Evolutionary conservation across 1,140 invertebrate genomes (phyloP), one percentile per base, ranked within the genome.

Genomic region (Caenorhabditis tropicalis): DNA sequence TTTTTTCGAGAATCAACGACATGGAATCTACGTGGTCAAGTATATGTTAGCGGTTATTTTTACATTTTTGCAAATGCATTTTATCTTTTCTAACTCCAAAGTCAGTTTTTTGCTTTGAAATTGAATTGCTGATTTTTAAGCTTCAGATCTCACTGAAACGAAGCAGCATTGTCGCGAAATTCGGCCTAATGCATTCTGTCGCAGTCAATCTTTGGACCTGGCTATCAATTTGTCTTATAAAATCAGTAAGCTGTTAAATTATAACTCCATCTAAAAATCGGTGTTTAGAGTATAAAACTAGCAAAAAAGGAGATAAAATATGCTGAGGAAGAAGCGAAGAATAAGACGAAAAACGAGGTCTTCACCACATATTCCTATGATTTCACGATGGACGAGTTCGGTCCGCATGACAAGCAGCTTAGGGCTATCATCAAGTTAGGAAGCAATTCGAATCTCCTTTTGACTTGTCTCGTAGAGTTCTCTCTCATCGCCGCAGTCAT

Each of bases 11-110:
- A 31, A 27, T 49, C 79, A 43, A 21, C 24, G 43, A 21, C 65
- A 74, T 43, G 65, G 65, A 74, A 74, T 74, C 31, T 74, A 74
- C 43, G 43, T 74, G 19, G 65, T 74, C 29, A 46, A 74, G 24
- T 74, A 74, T 39, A 10, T 24, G 19, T n/a, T 74, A 4, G 65
- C 53, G 29, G 53, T 56, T 7, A 15, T 56, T 0, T 56, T 56
- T 15, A 56, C 53, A 5, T 56, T 27, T 27, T 27, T 56, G 53
- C 53, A 56, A 56, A 56, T 56, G 53, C 53, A 56, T 56, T 56
- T 56, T 12, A 56, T 56, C 29, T 56, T 56, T 56, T 56, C 24
- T 24, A 56, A 56, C 15, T 56, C 53, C 1, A 56, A 56, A 56
- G 53, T 56, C 12, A 27, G 53, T 27, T 9, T 12, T 24, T 12